phyloP scores from a whole-genome alignment of 2,113 vertebrate genomes.

The Anoura caudifer region DNA sequence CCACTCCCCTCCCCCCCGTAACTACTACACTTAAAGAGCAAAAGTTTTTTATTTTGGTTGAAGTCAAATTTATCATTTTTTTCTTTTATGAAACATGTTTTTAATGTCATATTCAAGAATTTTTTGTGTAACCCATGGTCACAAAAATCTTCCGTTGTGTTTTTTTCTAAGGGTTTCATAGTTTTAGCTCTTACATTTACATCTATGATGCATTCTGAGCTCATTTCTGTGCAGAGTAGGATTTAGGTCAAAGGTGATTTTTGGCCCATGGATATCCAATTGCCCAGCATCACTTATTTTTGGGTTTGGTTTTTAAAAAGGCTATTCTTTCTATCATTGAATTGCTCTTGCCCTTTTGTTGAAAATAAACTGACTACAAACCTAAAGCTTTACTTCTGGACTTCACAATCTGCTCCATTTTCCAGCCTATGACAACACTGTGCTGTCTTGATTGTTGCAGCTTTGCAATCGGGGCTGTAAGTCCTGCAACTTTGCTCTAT shows the following conservation, averaged over 20 bases:
- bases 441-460: neutral
- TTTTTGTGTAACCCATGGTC: neutral
- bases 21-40: neutral
- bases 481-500: neutral
- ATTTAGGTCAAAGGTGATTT: neutral
- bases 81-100: neutral
- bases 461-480: neutral
- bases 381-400: neutral
- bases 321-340: neutral
- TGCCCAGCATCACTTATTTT: neutral
- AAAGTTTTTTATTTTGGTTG: neutral
- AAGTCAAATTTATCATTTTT: neutral
- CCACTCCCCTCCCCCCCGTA: no score
- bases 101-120: neutral
- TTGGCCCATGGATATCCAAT: neutral
- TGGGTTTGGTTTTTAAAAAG: neutral
- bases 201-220: neutral
- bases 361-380: neutral
- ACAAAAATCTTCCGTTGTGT: neutral
- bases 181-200: neutral
- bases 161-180: neutral
- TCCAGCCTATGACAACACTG: neutral
- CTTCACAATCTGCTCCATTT: neutral
- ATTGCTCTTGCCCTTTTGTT: neutral
- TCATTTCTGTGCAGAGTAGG: neutral